These are phyloP conservation scores for Magallana gigas DNA, from an alignment of 1,140 invertebrate species.

Conservation along the genomic window DNA sequence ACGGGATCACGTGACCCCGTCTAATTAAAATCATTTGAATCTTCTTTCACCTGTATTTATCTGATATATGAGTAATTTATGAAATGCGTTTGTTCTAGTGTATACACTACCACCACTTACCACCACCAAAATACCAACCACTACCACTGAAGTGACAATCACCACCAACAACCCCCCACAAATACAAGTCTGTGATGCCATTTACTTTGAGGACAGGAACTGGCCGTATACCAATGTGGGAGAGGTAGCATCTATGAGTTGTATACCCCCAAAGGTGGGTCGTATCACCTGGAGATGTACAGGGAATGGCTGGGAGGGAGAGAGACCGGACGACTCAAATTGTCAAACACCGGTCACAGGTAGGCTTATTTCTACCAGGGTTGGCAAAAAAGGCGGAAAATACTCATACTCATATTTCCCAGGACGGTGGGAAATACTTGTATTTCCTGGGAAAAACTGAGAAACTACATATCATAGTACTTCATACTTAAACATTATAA, in stretches of 20 bases:
- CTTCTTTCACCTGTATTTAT: too few species aligned
- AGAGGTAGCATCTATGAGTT: neutral
- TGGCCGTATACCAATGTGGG: slow-evolving; percentile 30
- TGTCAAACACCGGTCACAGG: slow-evolving; percentile 8
- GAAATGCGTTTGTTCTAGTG: neutral
- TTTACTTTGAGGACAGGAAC: neutral
- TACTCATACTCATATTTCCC: too few species aligned
- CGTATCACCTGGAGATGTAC: slow-evolving; percentile 76
- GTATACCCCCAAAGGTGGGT: neutral
- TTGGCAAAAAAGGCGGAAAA: too few species aligned
- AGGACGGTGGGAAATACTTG: too few species aligned
- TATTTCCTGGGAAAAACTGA: too few species aligned
- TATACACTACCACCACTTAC: neutral
- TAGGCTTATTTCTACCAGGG: neutral
- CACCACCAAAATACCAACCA: slow-evolving; percentile 17
- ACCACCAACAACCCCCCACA: neutral
- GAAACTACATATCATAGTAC: too few species aligned
- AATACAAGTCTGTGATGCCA: neutral
- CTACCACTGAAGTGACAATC: neutral
- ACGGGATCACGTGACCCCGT: too few species aligned
- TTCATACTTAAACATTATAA: too few species aligned
- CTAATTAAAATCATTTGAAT: too few species aligned
- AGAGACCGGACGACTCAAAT: neutral
- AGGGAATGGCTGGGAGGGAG: slow-evolving; percentile 83
- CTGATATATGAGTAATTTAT: too few species aligned